phyloP scores from a whole-genome alignment of 2,888 invertebrate species.

The Crossocerus cetratus region DNA sequence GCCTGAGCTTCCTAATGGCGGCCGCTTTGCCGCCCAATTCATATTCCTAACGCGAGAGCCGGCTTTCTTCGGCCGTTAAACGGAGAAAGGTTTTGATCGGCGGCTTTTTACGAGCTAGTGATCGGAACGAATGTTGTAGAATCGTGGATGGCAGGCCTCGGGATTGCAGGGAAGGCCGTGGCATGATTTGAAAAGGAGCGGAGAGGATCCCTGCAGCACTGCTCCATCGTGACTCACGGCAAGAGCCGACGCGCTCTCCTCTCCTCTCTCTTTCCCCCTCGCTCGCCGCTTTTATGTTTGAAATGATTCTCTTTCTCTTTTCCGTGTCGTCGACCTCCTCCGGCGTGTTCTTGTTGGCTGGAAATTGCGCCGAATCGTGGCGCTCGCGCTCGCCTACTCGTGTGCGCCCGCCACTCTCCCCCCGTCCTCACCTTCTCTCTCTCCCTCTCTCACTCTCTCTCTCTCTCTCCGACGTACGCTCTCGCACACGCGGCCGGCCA shows the following conservation, averaged over 20 bases:
- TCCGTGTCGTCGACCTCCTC: conserved; percentile 68
- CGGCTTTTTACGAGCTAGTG: not conserved
- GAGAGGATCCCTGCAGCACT: conserved; percentile 49
- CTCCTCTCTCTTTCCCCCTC: conserved; percentile 25
- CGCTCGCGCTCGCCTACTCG: conserved; percentile 33
- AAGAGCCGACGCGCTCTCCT: conserved; percentile 50
- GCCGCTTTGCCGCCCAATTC: conserved; percentile 34
- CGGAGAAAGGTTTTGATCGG: not conserved
- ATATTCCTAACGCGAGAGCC: conserved; percentile 19
- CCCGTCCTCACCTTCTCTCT: not conserved
- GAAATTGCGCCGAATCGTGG: conserved; percentile 71
- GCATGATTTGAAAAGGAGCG: conserved; percentile 25
- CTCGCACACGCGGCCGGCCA: not conserved
- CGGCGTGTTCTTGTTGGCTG: conserved; percentile 56
- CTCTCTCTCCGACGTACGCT: conserved; percentile 53
- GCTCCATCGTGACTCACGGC: conserved; percentile 68
- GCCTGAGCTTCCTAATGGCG: conserved; percentile 56
- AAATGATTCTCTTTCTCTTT: conserved; percentile 63
- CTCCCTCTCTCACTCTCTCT: conserved; percentile 11
- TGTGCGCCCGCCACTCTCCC: not conserved
- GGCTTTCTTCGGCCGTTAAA: not conserved
- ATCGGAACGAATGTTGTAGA: not conserved
- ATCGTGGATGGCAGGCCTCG: too few species aligned
- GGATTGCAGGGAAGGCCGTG: not conserved
- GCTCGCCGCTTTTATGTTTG: conserved; percentile 37